These are phyloP conservation scores for Siphamia tubifer DNA, from an alignment of 2,113 vertebrate species.

Conservation along the genomic window DNA sequence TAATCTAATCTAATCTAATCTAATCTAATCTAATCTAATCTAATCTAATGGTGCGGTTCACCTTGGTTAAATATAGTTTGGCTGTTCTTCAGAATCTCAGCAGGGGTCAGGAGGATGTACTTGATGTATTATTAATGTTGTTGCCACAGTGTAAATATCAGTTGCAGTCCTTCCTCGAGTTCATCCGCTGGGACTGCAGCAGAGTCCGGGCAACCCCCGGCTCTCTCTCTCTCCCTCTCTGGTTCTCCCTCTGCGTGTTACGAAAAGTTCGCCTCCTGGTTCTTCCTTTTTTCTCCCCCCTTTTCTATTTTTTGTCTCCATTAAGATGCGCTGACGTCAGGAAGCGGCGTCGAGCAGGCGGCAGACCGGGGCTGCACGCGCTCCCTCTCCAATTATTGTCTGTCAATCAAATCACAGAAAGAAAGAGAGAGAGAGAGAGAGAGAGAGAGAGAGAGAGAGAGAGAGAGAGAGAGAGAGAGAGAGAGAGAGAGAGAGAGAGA, in stretches of 20 bases:
- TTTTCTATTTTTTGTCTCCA: slow-evolving; percentile 57
- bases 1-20: slow-evolving; percentile 19
- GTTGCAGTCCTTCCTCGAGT: slow-evolving; percentile 44
- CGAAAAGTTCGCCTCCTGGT: slow-evolving; percentile 87
- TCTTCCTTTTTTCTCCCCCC: slow-evolving; percentile 12
- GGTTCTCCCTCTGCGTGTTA: slow-evolving; percentile 41
- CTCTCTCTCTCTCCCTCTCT: neutral
- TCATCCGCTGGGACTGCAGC: slow-evolving; percentile 49
- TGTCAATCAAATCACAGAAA: slow-evolving; percentile 72
- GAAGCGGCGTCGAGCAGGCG: slow-evolving; percentile 89
- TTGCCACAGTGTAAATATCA: slow-evolving; percentile 56
- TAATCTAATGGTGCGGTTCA: neutral
- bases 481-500: neutral
- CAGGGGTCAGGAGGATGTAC: slow-evolving; percentile 21
- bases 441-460: neutral
- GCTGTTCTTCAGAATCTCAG: slow-evolving; percentile 44
- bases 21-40: slow-evolving; percentile 30
- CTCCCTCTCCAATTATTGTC: slow-evolving; percentile 81
- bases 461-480: slow-evolving; percentile 3
- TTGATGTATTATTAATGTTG: slow-evolving; percentile 57
- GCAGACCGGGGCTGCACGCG: slow-evolving; percentile 71
- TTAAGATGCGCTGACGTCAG: slow-evolving; percentile 86
- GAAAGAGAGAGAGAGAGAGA: neutral
- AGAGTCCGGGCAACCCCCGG: slow-evolving; percentile 19
- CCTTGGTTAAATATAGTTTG: neutral